phyloP scores from a whole-genome alignment of 2,888 invertebrate species.

The Trachelus iudaicus region DNA sequence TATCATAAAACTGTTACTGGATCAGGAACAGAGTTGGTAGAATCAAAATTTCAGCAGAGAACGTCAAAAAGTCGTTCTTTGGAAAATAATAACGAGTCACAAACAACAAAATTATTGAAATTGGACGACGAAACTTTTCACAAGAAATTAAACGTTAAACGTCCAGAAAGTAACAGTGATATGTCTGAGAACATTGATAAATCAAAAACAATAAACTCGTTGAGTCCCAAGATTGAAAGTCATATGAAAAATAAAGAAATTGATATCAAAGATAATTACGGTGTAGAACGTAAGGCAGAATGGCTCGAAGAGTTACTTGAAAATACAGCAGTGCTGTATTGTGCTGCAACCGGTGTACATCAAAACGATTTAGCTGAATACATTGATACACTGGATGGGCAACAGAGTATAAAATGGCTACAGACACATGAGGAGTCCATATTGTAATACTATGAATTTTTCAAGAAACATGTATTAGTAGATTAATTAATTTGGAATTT shows the following conservation, averaged over 20 bases:
- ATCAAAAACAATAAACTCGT: not conserved
- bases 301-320: conserved; percentile 52
- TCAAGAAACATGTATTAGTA: conserved; percentile 7
- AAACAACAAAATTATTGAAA: not conserved
- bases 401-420: conserved; percentile 52
- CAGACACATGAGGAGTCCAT: conserved; percentile 31
- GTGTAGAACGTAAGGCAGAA: not conserved
- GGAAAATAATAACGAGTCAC: not conserved
- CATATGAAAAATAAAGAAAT: not conserved
- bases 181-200: not conserved
- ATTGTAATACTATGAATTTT: conserved; percentile 9
- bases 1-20: not conserved
- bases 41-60: not conserved
- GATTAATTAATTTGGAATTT: conserved; percentile 9
- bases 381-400: conserved; percentile 47
- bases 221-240: not conserved
- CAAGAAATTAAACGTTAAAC: not conserved
- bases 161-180: not conserved
- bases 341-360: conserved; percentile 53
- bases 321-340: conserved; percentile 58
- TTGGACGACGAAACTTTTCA: not conserved
- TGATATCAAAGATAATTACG: not conserved
- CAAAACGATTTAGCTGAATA: conserved; percentile 55
- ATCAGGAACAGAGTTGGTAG: not conserved
- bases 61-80: not conserved